Base-by-base conservation (phyloP, 2,888 invertebrate species). In the Euplagia quadripunctaria region DNA sequence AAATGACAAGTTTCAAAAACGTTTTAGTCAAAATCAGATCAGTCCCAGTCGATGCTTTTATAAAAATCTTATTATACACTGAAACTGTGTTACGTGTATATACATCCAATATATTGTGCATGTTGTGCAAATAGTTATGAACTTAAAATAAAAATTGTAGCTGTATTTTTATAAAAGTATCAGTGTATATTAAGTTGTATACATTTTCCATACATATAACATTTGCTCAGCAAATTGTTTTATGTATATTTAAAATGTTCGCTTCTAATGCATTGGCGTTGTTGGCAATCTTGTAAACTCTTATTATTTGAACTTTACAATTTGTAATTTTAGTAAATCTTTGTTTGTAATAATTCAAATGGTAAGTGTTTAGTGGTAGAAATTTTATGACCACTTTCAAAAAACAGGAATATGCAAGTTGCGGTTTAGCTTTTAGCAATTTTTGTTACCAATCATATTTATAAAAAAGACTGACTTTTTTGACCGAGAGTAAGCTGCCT, bases 131-230 rank as follows among this genome's bases (percentile, higher is more conserved):
- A 46, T 11, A 46, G 46, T 68, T 68, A n/a, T 5, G n/a, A 20
- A 72, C 41, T 52, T 12, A 42, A 63, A 67, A 63, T 68, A 14
- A 12, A 12, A 49, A 64, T 17, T 31, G 11, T 20, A 51, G 49
- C 31, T 55, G 65, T 63, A 20, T 31, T 55, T 74, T 70, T 55
- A 16, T 31, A 49, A 72, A 51, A 55, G 20, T 49, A 75, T 72
- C 78, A 82, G 79, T 83, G 74, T 58, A 74, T 64, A 72, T 77
- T 72, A 70, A 68, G 61, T 66, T 64, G 14, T 55, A 17, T 64
- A 51, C 64, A 63, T 72, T 58, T 72, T 64, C 70, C 8, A 76
- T 61, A 55, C 42, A 49, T 69, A 75, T 64, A 78, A 14, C 42
- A 73, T 74, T 58, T 43, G 66, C 67, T 64, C 61, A 2, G 14